These are phyloP conservation scores for Cossypha niveicapilla DNA, from an alignment of 2,797 vertebrate species.

Conservation along the genomic window DNA sequence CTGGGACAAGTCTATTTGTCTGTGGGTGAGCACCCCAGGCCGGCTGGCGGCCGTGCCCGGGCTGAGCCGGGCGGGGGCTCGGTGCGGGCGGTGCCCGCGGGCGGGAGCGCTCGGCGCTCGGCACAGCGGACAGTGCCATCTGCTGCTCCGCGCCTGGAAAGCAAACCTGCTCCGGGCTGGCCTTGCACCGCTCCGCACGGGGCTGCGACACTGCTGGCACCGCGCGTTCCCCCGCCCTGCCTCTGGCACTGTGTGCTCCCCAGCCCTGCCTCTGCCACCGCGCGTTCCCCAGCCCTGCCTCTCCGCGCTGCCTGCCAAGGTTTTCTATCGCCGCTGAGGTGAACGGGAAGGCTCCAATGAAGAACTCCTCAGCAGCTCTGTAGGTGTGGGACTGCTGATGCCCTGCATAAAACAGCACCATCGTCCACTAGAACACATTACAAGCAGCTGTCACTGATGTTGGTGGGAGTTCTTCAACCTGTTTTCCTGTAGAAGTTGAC, in stretches of 20 bases:
- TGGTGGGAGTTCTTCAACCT: background rate
- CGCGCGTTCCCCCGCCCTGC: no score
- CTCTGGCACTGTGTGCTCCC: no score
- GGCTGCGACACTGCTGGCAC: no score
- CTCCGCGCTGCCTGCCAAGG: background rate
- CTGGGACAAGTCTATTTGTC: background rate
- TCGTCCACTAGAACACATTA: fast-evolving
- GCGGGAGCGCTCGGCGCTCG: background rate
- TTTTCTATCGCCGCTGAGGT: fast-evolving
- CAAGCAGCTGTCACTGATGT: background rate
- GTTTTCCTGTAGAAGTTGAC: background rate
- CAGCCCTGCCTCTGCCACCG: no score
- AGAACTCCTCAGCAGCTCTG: background rate
- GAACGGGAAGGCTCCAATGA: background rate
- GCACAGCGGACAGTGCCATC: constrained; percentile 51
- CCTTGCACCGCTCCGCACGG: no score
- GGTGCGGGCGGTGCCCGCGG: no score
- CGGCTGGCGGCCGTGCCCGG: background rate
- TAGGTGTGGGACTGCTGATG: background rate
- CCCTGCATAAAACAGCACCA: background rate
- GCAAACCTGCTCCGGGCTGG: background rate
- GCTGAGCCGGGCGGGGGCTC: background rate
- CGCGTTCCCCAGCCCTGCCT: no score
- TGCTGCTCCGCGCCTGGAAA: constrained; percentile 40
- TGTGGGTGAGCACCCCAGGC: background rate